phyloP scores from a whole-genome alignment of 2,888 invertebrate genomes.

The Parochlus steinenii region DNA sequence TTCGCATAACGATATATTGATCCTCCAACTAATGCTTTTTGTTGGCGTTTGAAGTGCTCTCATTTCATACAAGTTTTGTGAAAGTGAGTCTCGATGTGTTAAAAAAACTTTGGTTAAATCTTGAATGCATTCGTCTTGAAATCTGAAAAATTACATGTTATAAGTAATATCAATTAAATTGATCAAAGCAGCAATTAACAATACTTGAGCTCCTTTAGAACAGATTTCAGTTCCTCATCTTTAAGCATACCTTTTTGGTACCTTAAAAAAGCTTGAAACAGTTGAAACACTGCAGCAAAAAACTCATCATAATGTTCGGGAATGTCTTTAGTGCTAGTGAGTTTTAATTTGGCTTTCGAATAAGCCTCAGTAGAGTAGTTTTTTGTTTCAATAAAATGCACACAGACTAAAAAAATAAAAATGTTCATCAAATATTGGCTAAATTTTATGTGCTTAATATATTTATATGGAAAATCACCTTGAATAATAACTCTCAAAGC shows the following conservation, averaged over 20 bases:
- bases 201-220: conserved; percentile 31
- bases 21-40: conserved; percentile 32
- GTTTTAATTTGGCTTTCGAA: conserved; percentile 27
- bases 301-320: conserved; percentile 34
- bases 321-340: conserved; percentile 27
- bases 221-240: conserved; percentile 31
- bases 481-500: conserved; percentile 28
- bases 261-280: conserved; percentile 33
- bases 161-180: conserved; percentile 1
- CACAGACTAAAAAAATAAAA: conserved; percentile 20
- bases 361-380: conserved; percentile 28
- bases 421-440: not conserved
- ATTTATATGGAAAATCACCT: conserved; percentile 11
- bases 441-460: not conserved
- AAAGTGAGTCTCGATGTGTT: conserved; percentile 30
- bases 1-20: conserved; percentile 34
- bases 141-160: conserved; percentile 20
- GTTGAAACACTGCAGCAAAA: conserved; percentile 32
- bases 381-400: conserved; percentile 28
- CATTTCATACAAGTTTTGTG: conserved; percentile 26
- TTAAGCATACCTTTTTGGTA: conserved; percentile 30
- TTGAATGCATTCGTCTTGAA: conserved; percentile 32
- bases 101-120: conserved; percentile 34
- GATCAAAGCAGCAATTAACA: not conserved
- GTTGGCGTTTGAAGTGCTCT: conserved; percentile 29